These are phyloP conservation scores for Enteromius unitaeniatus DNA, from an alignment of 2,797 vertebrate species.

Conservation along the genomic window DNA sequence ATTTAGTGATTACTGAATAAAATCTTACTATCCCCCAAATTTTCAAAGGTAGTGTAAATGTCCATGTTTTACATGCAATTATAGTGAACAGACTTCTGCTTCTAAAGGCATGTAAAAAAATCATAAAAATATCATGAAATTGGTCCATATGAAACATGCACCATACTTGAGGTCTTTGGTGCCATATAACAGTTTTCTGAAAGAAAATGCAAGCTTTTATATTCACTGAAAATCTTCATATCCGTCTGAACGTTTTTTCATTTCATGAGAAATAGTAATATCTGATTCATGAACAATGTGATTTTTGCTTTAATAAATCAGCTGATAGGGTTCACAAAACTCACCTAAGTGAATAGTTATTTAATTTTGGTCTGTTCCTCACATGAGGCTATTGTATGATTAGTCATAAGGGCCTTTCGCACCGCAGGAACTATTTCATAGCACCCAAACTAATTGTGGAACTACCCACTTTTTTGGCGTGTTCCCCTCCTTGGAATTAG, in stretches of 20 bases:
- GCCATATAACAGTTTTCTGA: neutral
- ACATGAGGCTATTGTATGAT: neutral
- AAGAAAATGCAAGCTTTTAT: neutral
- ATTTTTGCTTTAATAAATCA: neutral
- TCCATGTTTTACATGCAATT: neutral
- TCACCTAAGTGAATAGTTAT: neutral
- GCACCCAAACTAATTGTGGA: too few species aligned
- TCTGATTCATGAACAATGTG: neutral
- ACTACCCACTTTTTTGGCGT: too few species aligned
- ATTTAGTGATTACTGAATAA: neutral
- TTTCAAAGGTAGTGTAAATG: neutral
- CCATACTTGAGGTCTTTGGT: neutral
- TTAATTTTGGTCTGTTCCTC: neutral
- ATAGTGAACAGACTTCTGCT: neutral
- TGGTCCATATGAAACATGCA: neutral
- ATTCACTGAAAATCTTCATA: neutral
- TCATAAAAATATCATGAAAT: neutral
- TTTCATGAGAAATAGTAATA: neutral
- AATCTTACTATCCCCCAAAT: neutral
- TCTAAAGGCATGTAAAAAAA: neutral
- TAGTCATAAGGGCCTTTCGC: neutral
- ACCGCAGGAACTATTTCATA: too few species aligned
- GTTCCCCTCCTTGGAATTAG: too few species aligned
- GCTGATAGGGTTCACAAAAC: neutral
- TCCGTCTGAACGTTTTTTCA: neutral